Conservation (phyloP, 2,113 vertebrate species). For the Orientallactaga bullata region DNA sequence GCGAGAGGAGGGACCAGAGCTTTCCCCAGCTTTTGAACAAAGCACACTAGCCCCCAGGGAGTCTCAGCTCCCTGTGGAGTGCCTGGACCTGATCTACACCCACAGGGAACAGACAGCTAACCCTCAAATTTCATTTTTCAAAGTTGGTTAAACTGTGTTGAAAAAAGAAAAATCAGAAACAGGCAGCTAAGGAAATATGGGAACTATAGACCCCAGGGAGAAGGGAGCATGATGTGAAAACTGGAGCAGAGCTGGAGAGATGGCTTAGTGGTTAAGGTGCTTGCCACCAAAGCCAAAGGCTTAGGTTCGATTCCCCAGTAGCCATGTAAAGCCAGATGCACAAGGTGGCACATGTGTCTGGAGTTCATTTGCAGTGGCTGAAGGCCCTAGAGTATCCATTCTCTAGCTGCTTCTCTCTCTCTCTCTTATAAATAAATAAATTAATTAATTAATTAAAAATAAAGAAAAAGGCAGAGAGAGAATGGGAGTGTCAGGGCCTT, state of each 20-base stretch:
- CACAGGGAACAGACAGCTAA: neutral
- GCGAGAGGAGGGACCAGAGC: neutral
- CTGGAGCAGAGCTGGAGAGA: neutral
- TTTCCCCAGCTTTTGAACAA: neutral
- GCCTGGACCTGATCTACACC: neutral
- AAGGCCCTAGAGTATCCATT: too few relatives aligned
- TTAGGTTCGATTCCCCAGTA: too few relatives aligned
- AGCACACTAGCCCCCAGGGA: neutral
- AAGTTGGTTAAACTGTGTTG: neutral
- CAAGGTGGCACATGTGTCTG: too few relatives aligned
- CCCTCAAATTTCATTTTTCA: constrained; percentile 1
- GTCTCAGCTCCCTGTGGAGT: neutral
- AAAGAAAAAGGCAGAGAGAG: too few relatives aligned
- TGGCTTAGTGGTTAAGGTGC: too few relatives aligned
- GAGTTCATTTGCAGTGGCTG: too few relatives aligned
- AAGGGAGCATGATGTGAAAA: neutral
- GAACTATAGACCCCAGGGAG: neutral
- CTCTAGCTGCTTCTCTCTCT: too few relatives aligned
- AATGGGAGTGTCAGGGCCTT: too few relatives aligned
- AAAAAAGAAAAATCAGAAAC: neutral
- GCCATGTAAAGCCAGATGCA: too few relatives aligned
- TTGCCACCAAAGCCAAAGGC: too few relatives aligned
- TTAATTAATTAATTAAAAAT: too few relatives aligned
- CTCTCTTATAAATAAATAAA: too few relatives aligned
- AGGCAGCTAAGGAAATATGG: neutral